These are phyloP conservation scores for Agrochola circellaris DNA, from an alignment of 2,888 invertebrate species.

Conservation along the genomic window DNA sequence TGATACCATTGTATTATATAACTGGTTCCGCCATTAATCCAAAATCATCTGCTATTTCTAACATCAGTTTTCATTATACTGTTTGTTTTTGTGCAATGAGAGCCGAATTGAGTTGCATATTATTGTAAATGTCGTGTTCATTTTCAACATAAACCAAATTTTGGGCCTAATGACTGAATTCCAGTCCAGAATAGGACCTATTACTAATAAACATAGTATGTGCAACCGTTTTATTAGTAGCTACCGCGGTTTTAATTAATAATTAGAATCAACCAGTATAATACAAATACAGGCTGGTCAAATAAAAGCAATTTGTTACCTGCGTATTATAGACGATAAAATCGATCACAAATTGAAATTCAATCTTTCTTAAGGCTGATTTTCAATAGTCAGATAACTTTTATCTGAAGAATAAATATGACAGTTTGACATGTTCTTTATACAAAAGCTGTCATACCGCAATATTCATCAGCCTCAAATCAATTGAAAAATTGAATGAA, in stretches of 20 bases:
- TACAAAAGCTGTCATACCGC: too few relatives aligned
- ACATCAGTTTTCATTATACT: background rate
- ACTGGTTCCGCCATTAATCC: background rate
- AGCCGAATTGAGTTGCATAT: conserved; percentile 24
- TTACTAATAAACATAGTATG: conserved; percentile 3
- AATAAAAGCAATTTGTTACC: background rate
- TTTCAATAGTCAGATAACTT: too few relatives aligned
- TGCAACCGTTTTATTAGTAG: conserved; percentile 2
- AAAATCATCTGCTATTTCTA: background rate
- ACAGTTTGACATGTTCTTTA: too few relatives aligned
- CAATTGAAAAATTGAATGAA: background rate
- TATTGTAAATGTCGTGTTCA: conserved; percentile 16
- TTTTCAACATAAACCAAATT: conserved; percentile 28
- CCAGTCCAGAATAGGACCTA: conserved; percentile 9
- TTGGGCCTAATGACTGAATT: conserved; percentile 26
- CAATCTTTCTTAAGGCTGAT: too few relatives aligned
- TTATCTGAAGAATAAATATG: too few relatives aligned
- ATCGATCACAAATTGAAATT: too few relatives aligned
- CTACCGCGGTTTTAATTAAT: background rate
- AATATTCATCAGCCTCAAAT: too few relatives aligned
- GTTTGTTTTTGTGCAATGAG: conserved; percentile 16
- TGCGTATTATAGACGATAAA: background rate
- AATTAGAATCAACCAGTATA: background rate
- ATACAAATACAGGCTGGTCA: background rate
- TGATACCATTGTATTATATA: background rate